Conservation (phyloP, 2,113 vertebrate species). For the Cyphomyrus plagiostoma region DNA sequence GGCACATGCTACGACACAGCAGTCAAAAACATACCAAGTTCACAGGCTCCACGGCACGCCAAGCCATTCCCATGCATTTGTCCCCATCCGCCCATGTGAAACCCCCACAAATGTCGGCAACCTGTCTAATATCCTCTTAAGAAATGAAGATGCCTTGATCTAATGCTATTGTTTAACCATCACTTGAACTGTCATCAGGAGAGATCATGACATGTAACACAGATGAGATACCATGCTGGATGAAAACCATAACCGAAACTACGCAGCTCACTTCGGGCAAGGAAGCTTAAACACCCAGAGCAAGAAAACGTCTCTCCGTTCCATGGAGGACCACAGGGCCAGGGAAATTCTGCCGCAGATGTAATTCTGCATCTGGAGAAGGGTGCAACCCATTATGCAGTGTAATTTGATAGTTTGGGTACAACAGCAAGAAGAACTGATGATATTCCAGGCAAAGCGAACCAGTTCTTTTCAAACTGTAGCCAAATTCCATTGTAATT, state of each 20-base stretch:
- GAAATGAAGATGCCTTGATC: not conserved
- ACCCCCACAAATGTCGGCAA: not conserved
- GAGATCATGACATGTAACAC: not conserved
- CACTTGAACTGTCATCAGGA: not conserved
- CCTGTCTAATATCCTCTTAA: not conserved
- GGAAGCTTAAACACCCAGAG: not conserved
- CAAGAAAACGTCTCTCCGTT: not conserved
- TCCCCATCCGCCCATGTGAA: not conserved
- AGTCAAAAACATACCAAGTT: too few relatives aligned
- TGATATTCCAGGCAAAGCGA: not conserved
- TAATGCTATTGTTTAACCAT: not conserved
- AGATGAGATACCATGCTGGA: not conserved
- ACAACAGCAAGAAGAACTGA: not conserved
- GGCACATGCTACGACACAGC: not conserved
- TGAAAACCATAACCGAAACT: not conserved
- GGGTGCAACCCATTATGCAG: not conserved
- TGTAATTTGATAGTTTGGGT: not conserved
- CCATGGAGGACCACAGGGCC: not conserved
- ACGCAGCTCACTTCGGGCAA: not conserved
- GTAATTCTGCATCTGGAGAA: not conserved
- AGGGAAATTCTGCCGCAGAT: not conserved
- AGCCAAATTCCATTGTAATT: not conserved
- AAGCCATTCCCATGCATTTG: not conserved
- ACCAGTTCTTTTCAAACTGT: not conserved
- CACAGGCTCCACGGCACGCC: not conserved